phyloP scores from a whole-genome alignment of 2,888 invertebrate species.

The Pollenia angustigena region DNA sequence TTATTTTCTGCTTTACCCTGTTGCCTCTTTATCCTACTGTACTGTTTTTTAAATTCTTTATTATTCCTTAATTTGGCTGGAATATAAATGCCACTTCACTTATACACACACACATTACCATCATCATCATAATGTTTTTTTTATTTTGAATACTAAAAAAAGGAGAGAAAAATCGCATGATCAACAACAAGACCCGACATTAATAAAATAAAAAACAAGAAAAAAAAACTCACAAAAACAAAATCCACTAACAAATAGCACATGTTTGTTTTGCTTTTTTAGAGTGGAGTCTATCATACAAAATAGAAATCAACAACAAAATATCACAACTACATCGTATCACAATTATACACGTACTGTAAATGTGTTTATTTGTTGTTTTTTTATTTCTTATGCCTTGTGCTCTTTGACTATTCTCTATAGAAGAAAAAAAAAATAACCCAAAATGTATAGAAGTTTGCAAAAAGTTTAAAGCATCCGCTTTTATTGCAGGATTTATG shows the following conservation, averaged over 20 bases:
- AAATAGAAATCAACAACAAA: slow-evolving; percentile 15
- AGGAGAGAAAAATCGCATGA: slow-evolving; percentile 58
- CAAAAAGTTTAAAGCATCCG: slow-evolving; percentile 48
- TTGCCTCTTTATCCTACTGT: slow-evolving; percentile 28
- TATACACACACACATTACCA: slow-evolving; percentile 24
- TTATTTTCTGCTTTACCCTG: slow-evolving; percentile 7
- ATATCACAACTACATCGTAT: slow-evolving; percentile 17
- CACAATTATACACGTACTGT: background rate
- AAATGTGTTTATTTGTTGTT: slow-evolving; percentile 35
- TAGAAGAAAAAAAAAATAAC: background rate
- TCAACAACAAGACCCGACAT: slow-evolving; percentile 57
- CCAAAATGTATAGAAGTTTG: background rate
- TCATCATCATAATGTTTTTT: slow-evolving; percentile 49
- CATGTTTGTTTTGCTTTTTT: slow-evolving; percentile 27
- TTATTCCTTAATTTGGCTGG: slow-evolving; percentile 55
- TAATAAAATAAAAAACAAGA: slow-evolving; percentile 39
- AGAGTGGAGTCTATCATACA: slow-evolving; percentile 29
- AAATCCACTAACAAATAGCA: slow-evolving; percentile 21
- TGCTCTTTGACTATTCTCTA: slow-evolving; percentile 1
- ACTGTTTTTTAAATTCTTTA: slow-evolving; percentile 38
- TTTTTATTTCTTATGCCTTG: background rate
- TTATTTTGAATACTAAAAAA: slow-evolving; percentile 35
- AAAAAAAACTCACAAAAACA: slow-evolving; percentile 15
- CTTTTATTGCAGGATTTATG: slow-evolving; percentile 71
- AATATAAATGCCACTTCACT: background rate